Conservation (phyloP, 2,113 vertebrate species). For the Clarias macrocephalus region DNA sequence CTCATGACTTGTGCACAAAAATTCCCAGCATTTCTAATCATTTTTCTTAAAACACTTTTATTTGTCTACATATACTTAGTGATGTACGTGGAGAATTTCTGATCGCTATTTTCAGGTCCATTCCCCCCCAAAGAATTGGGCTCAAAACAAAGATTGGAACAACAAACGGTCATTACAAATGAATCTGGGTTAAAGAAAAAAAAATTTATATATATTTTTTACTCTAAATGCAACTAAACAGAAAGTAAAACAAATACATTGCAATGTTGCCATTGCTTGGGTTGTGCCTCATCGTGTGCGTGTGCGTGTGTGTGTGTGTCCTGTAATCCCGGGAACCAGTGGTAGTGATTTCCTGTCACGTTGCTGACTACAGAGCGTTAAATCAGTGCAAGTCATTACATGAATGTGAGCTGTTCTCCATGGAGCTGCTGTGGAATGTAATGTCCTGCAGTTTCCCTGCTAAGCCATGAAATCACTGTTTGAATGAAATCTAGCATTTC, state of each 20-base stretch:
- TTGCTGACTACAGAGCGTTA: background rate
- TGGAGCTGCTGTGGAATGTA: constrained; percentile 20
- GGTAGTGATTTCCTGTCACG: background rate
- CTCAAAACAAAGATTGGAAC: background rate
- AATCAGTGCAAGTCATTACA: background rate
- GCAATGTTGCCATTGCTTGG: background rate
- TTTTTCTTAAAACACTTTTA: background rate
- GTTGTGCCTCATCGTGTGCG: background rate
- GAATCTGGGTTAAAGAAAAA: background rate
- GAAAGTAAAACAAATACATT: background rate
- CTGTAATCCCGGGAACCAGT: background rate
- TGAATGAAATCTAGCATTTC: constrained; percentile 17
- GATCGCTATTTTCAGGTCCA: background rate
- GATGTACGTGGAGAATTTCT: background rate
- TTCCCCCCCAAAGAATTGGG: background rate
- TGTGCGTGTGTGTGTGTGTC: background rate
- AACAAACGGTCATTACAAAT: background rate
- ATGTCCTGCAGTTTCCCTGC: background rate
- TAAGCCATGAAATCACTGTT: constrained; percentile 33
- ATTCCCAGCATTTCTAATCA: background rate
- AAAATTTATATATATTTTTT: no score
- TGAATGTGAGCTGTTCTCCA: constrained; percentile 8
- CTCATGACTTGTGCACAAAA: background rate
- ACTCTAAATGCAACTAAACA: background rate
- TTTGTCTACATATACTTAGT: background rate